Conservation (phyloP, 2,113 vertebrate species). For the Aplodontia rufa region DNA sequence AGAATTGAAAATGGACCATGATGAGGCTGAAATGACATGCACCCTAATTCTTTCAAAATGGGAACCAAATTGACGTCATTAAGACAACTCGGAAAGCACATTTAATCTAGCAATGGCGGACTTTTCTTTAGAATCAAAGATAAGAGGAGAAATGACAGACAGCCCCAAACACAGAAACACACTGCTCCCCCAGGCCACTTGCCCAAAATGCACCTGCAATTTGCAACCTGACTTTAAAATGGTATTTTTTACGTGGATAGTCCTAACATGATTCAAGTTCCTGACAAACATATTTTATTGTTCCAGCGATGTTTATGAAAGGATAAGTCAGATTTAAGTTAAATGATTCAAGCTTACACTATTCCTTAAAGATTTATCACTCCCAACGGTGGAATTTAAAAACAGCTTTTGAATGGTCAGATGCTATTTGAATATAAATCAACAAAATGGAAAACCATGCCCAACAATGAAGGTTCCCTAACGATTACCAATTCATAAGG, state of each 20-base stretch:
- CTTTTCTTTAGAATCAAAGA: constrained; percentile 56
- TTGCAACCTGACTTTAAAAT: constrained; percentile 62
- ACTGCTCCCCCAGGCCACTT: neutral
- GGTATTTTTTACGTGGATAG: constrained; percentile 26
- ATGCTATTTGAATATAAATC: constrained; percentile 1
- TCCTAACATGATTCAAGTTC: constrained; percentile 39
- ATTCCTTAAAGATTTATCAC: constrained; percentile 50
- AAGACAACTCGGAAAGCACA: constrained; percentile 13
- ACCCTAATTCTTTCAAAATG: constrained; percentile 37
- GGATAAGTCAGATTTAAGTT: constrained; percentile 61
- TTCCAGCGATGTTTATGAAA: constrained; percentile 35
- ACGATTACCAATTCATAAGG: neutral
- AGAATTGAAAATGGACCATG: constrained; percentile 48
- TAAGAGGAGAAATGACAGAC: constrained; percentile 48
- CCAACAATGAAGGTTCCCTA: neutral
- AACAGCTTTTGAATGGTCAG: constrained; percentile 41
- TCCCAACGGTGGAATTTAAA: neutral
- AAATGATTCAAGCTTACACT: constrained; percentile 52
- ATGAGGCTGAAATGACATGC: constrained; percentile 62
- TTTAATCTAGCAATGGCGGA: constrained; percentile 2
- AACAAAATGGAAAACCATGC: neutral
- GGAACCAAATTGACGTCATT: constrained; percentile 49
- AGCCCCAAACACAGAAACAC: neutral
- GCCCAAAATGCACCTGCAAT: constrained; percentile 29
- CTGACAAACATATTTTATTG: constrained; percentile 44